phyloP scores from a whole-genome alignment of 1,140 invertebrate genomes.

The Hypsibius dujardini region DNA sequence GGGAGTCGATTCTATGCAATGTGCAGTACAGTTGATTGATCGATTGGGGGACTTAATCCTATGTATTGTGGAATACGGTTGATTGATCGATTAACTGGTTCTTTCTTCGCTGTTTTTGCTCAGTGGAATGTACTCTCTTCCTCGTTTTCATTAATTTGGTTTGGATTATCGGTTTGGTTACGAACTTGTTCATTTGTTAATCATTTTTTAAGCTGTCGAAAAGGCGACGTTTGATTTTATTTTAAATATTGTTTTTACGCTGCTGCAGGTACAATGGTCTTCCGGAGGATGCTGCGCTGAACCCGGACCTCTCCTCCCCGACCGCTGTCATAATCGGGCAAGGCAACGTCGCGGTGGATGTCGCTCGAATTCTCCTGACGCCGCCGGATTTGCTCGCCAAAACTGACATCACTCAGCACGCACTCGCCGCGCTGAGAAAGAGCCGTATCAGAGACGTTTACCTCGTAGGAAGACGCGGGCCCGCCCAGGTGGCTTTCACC shows the following conservation, averaged over 20 bases:
- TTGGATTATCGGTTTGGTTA: too few relatives aligned
- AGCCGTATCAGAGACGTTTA: conserved; percentile 64
- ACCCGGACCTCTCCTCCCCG: conserved; percentile 49
- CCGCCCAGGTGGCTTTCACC: conserved; percentile 87
- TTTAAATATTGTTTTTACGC: neutral
- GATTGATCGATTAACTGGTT: too few relatives aligned
- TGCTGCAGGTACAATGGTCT: conserved; percentile 63
- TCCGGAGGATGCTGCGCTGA: conserved; percentile 46
- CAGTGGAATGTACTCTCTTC: too few relatives aligned
- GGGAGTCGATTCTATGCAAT: too few relatives aligned
- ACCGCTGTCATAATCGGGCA: conserved; percentile 72
- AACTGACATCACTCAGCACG: conserved; percentile 70
- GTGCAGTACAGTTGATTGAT: too few relatives aligned
- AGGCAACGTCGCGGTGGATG: conserved; percentile 96
- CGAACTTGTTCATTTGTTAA: too few relatives aligned
- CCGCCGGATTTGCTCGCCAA: conserved; percentile 52
- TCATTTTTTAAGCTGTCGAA: too few relatives aligned
- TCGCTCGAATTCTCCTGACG: conserved; percentile 70
- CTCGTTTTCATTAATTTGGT: too few relatives aligned
- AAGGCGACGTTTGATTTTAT: too few relatives aligned
- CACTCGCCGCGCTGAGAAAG: conserved; percentile 50
- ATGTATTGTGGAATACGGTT: too few relatives aligned
- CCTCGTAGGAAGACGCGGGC: conserved; percentile 76
- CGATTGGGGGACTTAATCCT: too few relatives aligned
- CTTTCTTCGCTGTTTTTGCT: too few relatives aligned